These are phyloP conservation scores for Pterobdella sp. DNA, from an alignment of 2,888 invertebrate genomes.

Conservation along the genomic window DNA sequence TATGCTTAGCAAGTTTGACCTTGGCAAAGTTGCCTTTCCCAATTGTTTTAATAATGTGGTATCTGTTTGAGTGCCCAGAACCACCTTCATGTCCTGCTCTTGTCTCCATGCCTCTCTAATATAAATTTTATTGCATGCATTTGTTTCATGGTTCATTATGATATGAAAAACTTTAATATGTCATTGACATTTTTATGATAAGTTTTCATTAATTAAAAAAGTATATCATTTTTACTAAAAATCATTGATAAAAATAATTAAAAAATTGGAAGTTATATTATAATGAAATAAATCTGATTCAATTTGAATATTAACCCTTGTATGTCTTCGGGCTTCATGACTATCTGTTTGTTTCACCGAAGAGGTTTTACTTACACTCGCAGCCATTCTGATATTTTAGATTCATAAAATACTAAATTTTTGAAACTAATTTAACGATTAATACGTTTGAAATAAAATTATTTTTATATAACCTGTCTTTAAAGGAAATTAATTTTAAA, in stretches of 20 bases:
- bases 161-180: not conserved
- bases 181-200: not conserved
- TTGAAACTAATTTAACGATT: not conserved
- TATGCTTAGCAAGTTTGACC: slow-evolving; percentile 22
- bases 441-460: not conserved
- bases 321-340: slow-evolving; percentile 7
- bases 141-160: not conserved
- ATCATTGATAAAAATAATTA: too few relatives aligned
- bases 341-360: slow-evolving; percentile 3
- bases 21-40: slow-evolving; percentile 81
- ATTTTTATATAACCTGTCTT: not conserved
- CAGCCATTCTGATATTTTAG: not conserved
- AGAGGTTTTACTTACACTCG: not conserved
- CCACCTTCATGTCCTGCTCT: slow-evolving; percentile 4
- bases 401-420: not conserved
- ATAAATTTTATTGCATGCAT: not conserved
- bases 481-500: not conserved
- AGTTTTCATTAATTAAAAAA: not conserved
- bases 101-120: slow-evolving; percentile 8
- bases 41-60: slow-evolving; percentile 84
- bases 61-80: not conserved
- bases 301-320: not conserved
- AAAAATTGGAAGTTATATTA: not conserved
- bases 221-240: too few relatives aligned
- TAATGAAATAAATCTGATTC: not conserved